These are phyloP conservation scores for Brachionus manjavacas DNA, from an alignment of 1,140 invertebrate genomes.

Conservation along the genomic window DNA sequence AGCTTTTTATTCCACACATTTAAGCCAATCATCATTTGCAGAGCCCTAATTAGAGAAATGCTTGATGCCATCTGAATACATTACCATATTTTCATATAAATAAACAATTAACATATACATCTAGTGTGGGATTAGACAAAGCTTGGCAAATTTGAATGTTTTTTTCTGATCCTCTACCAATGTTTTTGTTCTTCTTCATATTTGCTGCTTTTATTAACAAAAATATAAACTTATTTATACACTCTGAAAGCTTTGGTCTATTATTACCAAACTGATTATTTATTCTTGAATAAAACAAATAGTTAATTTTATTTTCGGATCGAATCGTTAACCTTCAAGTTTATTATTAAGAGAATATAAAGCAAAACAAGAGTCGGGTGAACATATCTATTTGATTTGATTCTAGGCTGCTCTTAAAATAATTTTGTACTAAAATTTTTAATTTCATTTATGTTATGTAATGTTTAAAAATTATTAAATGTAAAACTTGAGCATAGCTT, in stretches of 20 bases:
- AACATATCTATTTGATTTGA: background rate
- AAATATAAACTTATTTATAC: slow-evolving; percentile 22
- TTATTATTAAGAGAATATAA: background rate
- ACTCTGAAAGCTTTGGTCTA: background rate
- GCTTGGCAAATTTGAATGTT: slow-evolving; percentile 8
- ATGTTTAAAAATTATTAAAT: background rate
- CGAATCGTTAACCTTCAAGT: slow-evolving; percentile 20
- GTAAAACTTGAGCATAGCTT: background rate
- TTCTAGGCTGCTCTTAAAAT: background rate
- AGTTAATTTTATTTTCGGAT: slow-evolving; percentile 34
- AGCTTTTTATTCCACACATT: background rate
- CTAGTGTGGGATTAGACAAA: background rate
- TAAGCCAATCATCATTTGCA: background rate
- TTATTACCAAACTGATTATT: slow-evolving; percentile 6
- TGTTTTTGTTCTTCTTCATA: background rate
- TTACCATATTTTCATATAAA: background rate
- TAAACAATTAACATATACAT: background rate
- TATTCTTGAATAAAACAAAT: slow-evolving; percentile 23
- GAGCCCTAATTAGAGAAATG: background rate
- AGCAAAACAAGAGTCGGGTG: background rate
- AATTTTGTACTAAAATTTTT: background rate
- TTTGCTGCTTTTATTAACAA: background rate
- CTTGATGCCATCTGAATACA: background rate
- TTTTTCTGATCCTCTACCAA: background rate
- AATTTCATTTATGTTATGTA: background rate